These are phyloP conservation scores for Hippolais icterina DNA, from an alignment of 2,113 vertebrate genomes.

Conservation along the genomic window DNA sequence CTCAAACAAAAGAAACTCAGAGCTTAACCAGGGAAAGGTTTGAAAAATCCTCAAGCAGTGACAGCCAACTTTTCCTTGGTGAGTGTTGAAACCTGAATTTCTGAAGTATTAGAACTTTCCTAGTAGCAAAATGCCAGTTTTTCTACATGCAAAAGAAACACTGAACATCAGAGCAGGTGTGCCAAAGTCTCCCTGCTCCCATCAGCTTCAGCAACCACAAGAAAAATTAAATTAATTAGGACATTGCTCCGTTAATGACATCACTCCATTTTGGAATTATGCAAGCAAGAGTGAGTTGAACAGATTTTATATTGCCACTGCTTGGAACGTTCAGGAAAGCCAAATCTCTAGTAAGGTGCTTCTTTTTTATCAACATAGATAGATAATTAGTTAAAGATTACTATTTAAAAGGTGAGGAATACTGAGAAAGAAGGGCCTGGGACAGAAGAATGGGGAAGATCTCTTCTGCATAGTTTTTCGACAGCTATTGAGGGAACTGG, in stretches of 20 bases:
- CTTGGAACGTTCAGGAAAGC: not conserved
- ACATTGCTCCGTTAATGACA: not conserved
- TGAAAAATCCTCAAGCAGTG: not conserved
- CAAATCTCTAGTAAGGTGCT: not conserved
- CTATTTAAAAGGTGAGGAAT: not conserved
- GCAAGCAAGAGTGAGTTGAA: not conserved
- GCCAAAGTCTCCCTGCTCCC: not conserved
- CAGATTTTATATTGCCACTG: not conserved
- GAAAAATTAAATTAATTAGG: not conserved
- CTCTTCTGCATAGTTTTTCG: not conserved
- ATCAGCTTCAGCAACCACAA: not conserved
- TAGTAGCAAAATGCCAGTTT: not conserved
- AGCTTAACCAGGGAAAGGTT: not conserved
- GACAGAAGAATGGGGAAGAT: not conserved
- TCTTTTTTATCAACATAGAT: not conserved
- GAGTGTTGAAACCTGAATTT: not conserved
- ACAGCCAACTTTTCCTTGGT: not conserved
- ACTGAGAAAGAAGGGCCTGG: not conserved
- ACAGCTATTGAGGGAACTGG: rapidly evolving
- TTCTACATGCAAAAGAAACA: not conserved
- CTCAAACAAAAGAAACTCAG: not conserved
- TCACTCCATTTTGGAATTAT: rapidly evolving
- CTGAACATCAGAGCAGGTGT: not conserved
- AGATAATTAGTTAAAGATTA: not conserved
- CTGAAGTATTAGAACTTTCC: not conserved